Evolutionary conservation across 2,888 invertebrate genomes (phyloP), one percentile per base, ranked within the genome.

Genomic region (Axea sp.): DNA sequence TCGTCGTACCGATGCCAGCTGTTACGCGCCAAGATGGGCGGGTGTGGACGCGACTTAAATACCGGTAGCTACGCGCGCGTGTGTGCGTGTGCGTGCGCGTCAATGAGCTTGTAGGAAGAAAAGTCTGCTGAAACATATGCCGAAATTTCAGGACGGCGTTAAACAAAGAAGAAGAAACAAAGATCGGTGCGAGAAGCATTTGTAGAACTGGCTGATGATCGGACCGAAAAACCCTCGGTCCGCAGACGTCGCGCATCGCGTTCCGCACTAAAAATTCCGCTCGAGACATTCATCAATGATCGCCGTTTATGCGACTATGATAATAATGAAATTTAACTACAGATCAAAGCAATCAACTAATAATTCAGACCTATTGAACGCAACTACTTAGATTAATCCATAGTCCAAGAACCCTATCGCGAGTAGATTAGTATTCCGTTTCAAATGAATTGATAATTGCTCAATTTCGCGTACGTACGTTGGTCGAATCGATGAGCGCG

Each of bases 401-500:
- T 59, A 53, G 57, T 30, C 45, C 45, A 51, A 57, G 72, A 53
- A 41, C 14, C 33, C 39, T 17, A 71, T 57, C 49, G 71, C 64
- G 55, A 28, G 11, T 45, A 17, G 57, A 59, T 72, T 59, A 64
- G 72, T 19, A 51, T 59, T 72, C 51, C 15, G 47, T 35, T 15
- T 37, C 31, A 24, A 75, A 49, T 72, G 64, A 72, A 72, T 72
- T 72, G 64, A 64, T 72, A 72, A 72, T 64, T 64, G 57, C 64
- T 72, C 72, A 72, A 72, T 72, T 72, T 64, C 45, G 72, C 68
- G 7, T 59, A 67, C 31, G 77, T 77, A 75, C 73, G 76, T n/a
- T n/a, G n/a, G n/a, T 78, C 78, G 76, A 80, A 81, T 82, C 81
- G 81, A 76, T 62, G 78, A 76, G 65, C 74, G 76, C 64, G 64